phyloP scores from a whole-genome alignment of 2,113 vertebrate genomes.

The Pantherophis guttatus region DNA sequence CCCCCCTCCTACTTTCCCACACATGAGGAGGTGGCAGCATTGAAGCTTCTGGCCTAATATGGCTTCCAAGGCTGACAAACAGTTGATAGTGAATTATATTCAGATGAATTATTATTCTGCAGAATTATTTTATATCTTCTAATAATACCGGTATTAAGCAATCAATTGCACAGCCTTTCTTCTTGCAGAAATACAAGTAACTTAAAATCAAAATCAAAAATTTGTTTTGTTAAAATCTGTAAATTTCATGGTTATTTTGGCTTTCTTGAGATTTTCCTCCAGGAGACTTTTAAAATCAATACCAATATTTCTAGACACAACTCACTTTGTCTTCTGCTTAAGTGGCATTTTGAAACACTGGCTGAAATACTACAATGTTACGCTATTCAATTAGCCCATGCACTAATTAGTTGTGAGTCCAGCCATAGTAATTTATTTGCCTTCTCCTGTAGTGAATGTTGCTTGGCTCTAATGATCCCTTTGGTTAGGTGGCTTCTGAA shows the following conservation, averaged over 20 bases:
- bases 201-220: not conserved
- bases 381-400: not conserved
- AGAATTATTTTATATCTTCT: not conserved
- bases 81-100: not conserved
- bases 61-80: no score
- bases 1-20: no score
- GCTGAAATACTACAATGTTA: not conserved
- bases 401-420: not conserved
- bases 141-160: not conserved
- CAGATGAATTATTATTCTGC: not conserved
- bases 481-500: not conserved
- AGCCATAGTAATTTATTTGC: not conserved
- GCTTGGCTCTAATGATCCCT: rapidly evolving
- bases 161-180: not conserved
- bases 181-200: not conserved
- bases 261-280: not conserved
- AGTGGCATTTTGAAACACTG: not conserved
- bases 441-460: rapidly evolving
- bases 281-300: slow-evolving; percentile 10
- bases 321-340: not conserved
- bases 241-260: not conserved
- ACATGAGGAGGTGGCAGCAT: no score
- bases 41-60: no score
- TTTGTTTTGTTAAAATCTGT: not conserved
- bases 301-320: not conserved